Evolutionary conservation across 2,797 vertebrate genomes (phyloP).

Genomic region (Platyrinchus mystaceus): DNA sequence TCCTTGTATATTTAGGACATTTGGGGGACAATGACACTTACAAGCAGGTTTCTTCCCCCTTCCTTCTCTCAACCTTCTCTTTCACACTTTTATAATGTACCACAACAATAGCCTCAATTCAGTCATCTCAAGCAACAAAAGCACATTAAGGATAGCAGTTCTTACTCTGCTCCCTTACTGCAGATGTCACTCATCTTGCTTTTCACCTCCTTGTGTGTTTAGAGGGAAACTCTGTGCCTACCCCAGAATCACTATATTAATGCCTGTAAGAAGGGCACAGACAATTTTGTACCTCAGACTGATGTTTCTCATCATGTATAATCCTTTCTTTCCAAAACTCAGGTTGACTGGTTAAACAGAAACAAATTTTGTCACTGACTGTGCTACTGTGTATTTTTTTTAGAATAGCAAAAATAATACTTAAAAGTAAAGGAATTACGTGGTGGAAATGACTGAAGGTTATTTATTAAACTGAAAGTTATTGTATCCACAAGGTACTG

Average conservation of each 20-base stretch:
- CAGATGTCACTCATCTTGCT: neutral
- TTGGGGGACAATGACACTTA: neutral
- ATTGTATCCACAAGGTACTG: neutral
- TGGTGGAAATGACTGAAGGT: neutral
- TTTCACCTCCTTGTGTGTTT: accelerated
- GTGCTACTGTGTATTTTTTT: neutral
- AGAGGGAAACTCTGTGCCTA: neutral
- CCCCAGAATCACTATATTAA: neutral
- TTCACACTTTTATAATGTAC: neutral
- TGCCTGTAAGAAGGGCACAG: neutral
- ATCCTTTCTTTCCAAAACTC: neutral
- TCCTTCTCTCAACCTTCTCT: neutral
- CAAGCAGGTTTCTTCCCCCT: neutral
- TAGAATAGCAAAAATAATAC: neutral
- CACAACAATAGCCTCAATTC: neutral
- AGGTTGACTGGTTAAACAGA: neutral
- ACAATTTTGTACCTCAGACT: neutral
- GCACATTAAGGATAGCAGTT: neutral
- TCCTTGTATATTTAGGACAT: neutral
- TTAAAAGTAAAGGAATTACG: neutral
- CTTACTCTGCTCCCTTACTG: neutral
- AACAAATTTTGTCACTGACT: neutral
- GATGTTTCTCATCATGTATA: neutral
- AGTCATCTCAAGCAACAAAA: neutral
- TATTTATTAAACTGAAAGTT: neutral